phyloP scores from a whole-genome alignment of 2,113 vertebrate genomes.

The Uria aalge region DNA sequence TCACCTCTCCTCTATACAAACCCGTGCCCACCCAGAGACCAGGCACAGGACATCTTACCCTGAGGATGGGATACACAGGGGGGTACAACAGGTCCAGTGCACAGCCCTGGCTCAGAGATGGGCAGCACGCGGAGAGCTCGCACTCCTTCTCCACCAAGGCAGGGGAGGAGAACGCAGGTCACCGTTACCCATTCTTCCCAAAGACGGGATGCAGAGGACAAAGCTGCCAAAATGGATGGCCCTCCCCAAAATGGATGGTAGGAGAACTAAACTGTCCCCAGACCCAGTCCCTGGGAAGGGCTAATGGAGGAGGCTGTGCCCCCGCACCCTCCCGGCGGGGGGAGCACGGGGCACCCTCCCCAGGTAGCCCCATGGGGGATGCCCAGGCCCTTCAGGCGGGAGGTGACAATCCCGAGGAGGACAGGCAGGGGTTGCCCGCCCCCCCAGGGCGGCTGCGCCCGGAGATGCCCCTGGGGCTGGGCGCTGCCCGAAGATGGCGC shows the following conservation, averaged over 20 bases:
- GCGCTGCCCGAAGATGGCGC: background rate
- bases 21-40: background rate
- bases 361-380: background rate
- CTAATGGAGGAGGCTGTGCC: background rate
- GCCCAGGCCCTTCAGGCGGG: background rate
- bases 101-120: background rate
- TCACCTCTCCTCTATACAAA: background rate
- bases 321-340: background rate
- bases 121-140: background rate
- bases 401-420: background rate
- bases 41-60: fast-evolving
- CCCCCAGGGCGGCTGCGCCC: background rate
- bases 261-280: background rate
- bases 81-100: background rate
- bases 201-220: background rate
- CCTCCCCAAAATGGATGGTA: constrained; percentile 26
- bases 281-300: background rate
- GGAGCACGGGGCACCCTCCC: background rate
- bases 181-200: background rate
- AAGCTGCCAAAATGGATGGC: constrained; percentile 13
- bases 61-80: fast-evolving
- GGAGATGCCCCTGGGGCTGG: background rate
- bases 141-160: background rate
- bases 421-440: fast-evolving
- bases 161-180: background rate